phyloP scores from a whole-genome alignment of 2,888 invertebrate genomes.

The Operophtera brumata region DNA sequence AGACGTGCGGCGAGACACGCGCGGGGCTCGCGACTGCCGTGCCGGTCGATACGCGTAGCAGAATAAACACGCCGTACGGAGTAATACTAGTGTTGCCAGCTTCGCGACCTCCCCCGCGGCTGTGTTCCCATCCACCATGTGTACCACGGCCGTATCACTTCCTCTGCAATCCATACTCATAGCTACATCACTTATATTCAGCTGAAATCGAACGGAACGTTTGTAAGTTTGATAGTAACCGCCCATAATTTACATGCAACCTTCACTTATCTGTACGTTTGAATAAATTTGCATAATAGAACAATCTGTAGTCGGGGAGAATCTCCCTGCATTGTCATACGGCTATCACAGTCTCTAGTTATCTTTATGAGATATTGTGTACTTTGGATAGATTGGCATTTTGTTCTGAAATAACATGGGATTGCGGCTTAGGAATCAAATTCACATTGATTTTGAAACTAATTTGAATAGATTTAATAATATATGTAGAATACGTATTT shows the following conservation, averaged over 20 bases:
- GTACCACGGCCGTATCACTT: conserved; percentile 53
- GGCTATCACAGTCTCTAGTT: conserved; percentile 57
- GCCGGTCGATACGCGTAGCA: conserved; percentile 77
- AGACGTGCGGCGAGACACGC: conserved; percentile 52
- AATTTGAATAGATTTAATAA: conserved; percentile 13
- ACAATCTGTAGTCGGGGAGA: conserved; percentile 67
- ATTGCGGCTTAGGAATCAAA: conserved; percentile 1
- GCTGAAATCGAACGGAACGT: conserved; percentile 37
- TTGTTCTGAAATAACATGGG: conserved; percentile 7
- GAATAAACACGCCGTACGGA: conserved; percentile 77
- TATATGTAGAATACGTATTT: conserved; percentile 8
- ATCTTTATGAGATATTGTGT: conserved; percentile 53
- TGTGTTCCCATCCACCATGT: conserved; percentile 56
- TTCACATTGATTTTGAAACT: conserved; percentile 4
- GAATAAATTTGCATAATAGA: conserved; percentile 72
- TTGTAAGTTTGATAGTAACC: conserved; percentile 30
- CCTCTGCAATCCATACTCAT: conserved; percentile 30
- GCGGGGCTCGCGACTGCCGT: conserved; percentile 61
- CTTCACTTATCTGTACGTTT: conserved; percentile 70
- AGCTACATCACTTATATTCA: conserved; percentile 27
- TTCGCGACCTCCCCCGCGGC: conserved; percentile 31
- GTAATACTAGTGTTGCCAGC: conserved; percentile 63
- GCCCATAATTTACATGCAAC: conserved; percentile 60
- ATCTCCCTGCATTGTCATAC: conserved; percentile 66
- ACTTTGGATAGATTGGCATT: conserved; percentile 19